Percentiles rank a stretch among this genome's conserved stretches.
These are phyloP conservation scores for Hypotaenidia philippensis DNA, from an alignment of 2,797 vertebrate species.

Conservation along the genomic window DNA sequence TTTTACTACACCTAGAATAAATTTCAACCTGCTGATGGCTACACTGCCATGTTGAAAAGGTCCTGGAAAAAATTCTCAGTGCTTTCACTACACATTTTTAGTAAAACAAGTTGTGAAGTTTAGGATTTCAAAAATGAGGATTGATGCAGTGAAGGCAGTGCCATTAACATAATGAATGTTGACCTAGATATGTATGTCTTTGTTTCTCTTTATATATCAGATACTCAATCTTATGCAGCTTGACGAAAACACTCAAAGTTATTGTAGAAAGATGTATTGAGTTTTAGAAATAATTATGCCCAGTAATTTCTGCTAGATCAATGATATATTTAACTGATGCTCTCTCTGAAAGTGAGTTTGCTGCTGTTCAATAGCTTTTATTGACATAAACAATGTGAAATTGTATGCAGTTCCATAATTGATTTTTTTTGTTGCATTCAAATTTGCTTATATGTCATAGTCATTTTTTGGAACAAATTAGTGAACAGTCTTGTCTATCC, in stretches of 20 bases:
- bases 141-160: not conserved
- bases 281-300: not conserved
- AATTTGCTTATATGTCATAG: not conserved
- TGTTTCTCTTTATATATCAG: not conserved
- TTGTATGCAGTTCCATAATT: not conserved
- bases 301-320: not conserved
- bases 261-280: not conserved
- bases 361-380: slow-evolving; percentile 23
- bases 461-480: not conserved
- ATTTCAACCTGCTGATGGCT: not conserved
- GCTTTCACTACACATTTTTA: not conserved
- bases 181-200: not conserved
- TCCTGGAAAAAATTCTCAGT: not conserved
- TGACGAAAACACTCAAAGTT: slow-evolving; percentile 23
- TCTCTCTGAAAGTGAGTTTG: not conserved
- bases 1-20: not conserved
- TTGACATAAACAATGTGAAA: slow-evolving; percentile 4
- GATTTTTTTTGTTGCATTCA: not conserved
- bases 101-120: not conserved
- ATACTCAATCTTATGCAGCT: not conserved
- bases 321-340: not conserved
- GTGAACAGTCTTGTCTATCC: not conserved
- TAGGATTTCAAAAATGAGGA: not conserved
- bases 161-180: not conserved
- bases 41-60: not conserved